Percentiles rank a stretch among this genome's conserved stretches.
Conservation (phyloP, 2,888 invertebrate species). For the Hirtodrosophila confusa region DNA sequence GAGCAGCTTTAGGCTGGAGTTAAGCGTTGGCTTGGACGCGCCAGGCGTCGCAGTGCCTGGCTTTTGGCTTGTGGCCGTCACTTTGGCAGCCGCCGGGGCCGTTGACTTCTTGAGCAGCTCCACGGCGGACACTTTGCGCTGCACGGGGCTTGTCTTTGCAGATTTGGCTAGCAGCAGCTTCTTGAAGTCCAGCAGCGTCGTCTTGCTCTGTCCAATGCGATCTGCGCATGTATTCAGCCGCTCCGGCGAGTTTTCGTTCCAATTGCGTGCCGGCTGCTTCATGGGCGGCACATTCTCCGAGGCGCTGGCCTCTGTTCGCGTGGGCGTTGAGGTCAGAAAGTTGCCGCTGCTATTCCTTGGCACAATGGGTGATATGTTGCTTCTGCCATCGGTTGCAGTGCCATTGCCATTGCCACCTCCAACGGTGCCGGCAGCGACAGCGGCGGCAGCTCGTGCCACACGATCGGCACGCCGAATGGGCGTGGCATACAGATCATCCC, state of each 20-base stretch:
- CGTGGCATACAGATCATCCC: slow-evolving; percentile 83
- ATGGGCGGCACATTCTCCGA: slow-evolving; percentile 73
- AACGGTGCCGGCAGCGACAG: slow-evolving; percentile 31
- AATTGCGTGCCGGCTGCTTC: slow-evolving; percentile 78
- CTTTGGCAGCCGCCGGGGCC: slow-evolving; percentile 37
- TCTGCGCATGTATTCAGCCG: slow-evolving; percentile 86
- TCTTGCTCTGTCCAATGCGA: slow-evolving; percentile 88
- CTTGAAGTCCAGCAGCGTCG: slow-evolving; percentile 93
- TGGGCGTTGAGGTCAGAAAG: slow-evolving; percentile 89
- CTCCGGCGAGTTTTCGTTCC: slow-evolving; percentile 80
- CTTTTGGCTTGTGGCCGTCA: slow-evolving; percentile 25
- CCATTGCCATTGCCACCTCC: background rate
- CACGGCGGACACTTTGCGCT: slow-evolving; percentile 89
- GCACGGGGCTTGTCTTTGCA: slow-evolving; percentile 86
- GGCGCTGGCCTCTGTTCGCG: slow-evolving; percentile 70
- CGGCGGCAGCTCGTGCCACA: slow-evolving; percentile 63
- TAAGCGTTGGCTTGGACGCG: slow-evolving; percentile 66
- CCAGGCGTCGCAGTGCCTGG: slow-evolving; percentile 30
- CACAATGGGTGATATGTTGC: slow-evolving; percentile 88
- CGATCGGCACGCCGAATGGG: slow-evolving; percentile 83
- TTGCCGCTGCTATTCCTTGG: slow-evolving; percentile 86
- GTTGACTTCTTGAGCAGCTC: slow-evolving; percentile 89
- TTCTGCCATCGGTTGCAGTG: slow-evolving; percentile 28
- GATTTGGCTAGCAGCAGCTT: slow-evolving; percentile 91
- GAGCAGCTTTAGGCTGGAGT: slow-evolving; percentile 87